These are phyloP conservation scores for Parauchenoglanis ngamensis DNA, from an alignment of 2,797 vertebrate genomes.

Conservation along the genomic window DNA sequence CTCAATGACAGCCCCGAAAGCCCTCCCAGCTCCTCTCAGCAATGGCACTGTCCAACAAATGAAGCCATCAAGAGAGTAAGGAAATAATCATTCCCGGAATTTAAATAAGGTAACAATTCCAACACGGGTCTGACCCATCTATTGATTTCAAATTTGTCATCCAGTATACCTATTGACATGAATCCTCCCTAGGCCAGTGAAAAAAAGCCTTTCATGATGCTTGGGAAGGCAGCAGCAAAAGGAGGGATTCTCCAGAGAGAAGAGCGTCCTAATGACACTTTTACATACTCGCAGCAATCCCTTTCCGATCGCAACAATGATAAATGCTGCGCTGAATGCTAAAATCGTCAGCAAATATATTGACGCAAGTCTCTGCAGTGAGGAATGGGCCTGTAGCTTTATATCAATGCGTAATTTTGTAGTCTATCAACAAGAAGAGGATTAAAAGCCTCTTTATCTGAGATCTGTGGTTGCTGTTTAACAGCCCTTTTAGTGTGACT, in stretches of 20 bases:
- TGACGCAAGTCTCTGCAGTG: constrained; percentile 33
- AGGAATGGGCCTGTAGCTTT: constrained; percentile 39
- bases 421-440: constrained; percentile 43
- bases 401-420: constrained; percentile 53
- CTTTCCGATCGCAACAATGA: constrained; percentile 58
- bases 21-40: constrained; percentile 2
- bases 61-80: constrained; percentile 52
- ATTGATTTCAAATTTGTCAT: constrained; percentile 71
- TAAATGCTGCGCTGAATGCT: constrained; percentile 58
- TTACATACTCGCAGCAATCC: constrained; percentile 60
- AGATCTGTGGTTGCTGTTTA: constrained; percentile 13
- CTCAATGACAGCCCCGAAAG: background rate
- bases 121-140: constrained; percentile 55
- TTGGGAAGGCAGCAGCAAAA: constrained; percentile 50
- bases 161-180: constrained; percentile 64
- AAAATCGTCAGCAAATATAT: constrained; percentile 57
- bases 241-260: constrained; percentile 53
- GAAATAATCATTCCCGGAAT: constrained; percentile 64
- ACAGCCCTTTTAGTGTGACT: background rate
- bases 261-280: constrained; percentile 59
- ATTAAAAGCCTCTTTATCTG: constrained; percentile 44
- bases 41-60: constrained; percentile 35
- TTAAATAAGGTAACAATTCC: constrained; percentile 63
- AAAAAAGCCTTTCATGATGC: constrained; percentile 55
- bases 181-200: constrained; percentile 54